These are phyloP conservation scores for Drosophila planitibia DNA, from an alignment of 2,888 invertebrate species.

Conservation along the genomic window DNA sequence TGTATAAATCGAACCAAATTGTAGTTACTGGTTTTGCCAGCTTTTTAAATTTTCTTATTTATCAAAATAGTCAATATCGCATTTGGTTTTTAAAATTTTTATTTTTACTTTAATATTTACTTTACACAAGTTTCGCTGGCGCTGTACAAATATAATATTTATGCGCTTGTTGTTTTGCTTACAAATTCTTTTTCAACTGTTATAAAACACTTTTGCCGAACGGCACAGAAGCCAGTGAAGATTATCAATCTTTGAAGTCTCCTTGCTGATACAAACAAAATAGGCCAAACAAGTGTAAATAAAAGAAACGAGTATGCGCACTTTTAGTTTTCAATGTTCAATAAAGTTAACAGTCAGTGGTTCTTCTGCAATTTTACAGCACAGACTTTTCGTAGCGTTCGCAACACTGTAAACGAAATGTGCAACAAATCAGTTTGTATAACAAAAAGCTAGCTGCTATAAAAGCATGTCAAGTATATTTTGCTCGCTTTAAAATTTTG, in stretches of 20 bases:
- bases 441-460: slow-evolving; percentile 16
- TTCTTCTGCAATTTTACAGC: slow-evolving; percentile 4
- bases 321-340: slow-evolving; percentile 18
- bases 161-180: slow-evolving; percentile 54
- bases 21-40: slow-evolving; percentile 4
- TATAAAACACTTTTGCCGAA: slow-evolving; percentile 47
- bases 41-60: slow-evolving; percentile 30
- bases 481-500: background rate
- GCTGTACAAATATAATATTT: slow-evolving; percentile 31
- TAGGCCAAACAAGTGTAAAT: slow-evolving; percentile 64
- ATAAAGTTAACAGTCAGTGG: slow-evolving; percentile 40
- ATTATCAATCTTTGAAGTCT: slow-evolving; percentile 79
- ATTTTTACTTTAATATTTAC: slow-evolving; percentile 40
- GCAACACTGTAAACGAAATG: background rate
- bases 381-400: background rate
- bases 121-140: slow-evolving; percentile 29
- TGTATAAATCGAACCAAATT: slow-evolving; percentile 46
- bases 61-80: slow-evolving; percentile 49
- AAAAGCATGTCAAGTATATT: slow-evolving; percentile 3
- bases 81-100: slow-evolving; percentile 35
- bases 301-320: slow-evolving; percentile 62
- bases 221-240: slow-evolving; percentile 66
- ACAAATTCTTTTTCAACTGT: slow-evolving; percentile 54
- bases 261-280: slow-evolving; percentile 65
- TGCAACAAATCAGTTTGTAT: background rate